A percentile compares a stretch with the other conserved stretches of the same genome.
Evolutionary conservation across 2,888 invertebrate species (phyloP).

Genomic region (Mayetiola destructor): DNA sequence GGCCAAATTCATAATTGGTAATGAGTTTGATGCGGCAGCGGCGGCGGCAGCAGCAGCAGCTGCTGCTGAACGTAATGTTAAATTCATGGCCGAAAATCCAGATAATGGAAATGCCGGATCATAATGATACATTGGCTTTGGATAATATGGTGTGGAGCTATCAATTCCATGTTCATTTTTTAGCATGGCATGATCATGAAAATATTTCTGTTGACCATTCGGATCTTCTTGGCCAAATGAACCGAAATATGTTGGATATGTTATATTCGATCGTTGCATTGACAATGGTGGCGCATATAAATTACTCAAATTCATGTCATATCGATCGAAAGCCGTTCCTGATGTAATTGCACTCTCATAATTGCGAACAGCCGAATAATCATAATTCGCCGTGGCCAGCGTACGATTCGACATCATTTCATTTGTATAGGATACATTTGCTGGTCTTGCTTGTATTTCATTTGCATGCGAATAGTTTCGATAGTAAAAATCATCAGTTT

Average conservation of each 20-base stretch:
- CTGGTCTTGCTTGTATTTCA: constrained; percentile 36
- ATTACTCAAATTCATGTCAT: constrained; percentile 34
- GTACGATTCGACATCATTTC: constrained; percentile 34
- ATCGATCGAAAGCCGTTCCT: constrained; percentile 47
- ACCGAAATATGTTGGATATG: constrained; percentile 44
- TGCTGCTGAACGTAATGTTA: constrained; percentile 61
- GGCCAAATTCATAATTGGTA: constrained; percentile 69
- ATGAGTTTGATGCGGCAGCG: constrained; percentile 30
- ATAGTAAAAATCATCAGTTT: background rate
- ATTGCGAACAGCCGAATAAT: constrained; percentile 40
- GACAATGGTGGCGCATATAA: constrained; percentile 29
- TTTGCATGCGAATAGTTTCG: background rate
- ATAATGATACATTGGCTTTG: constrained; percentile 73
- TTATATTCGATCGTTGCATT: constrained; percentile 39
- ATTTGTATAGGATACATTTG: constrained; percentile 44
- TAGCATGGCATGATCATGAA: constrained; percentile 46
- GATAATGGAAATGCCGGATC: constrained; percentile 53
- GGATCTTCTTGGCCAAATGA: constrained; percentile 43
- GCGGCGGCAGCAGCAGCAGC: constrained; percentile 32
- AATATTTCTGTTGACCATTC: constrained; percentile 42
- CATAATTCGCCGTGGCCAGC: constrained; percentile 31
- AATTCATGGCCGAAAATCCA: constrained; percentile 66
- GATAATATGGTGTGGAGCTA: constrained; percentile 56
- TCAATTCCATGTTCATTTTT: constrained; percentile 56
- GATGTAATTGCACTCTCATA: constrained; percentile 41